Conservation (phyloP, 2,797 vertebrate species). For the Enoplosus armatus region DNA sequence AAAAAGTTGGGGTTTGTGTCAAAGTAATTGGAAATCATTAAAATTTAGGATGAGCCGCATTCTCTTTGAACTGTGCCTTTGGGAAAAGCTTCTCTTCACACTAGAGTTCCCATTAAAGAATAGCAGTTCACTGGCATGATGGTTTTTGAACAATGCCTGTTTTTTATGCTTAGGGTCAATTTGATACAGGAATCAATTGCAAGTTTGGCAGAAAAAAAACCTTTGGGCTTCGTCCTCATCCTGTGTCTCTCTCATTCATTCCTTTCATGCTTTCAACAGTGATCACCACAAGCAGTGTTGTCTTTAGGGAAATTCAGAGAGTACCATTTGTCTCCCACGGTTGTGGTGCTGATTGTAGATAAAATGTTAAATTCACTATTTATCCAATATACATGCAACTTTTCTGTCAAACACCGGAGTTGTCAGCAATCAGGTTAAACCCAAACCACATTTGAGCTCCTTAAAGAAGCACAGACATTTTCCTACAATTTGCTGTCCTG, state of each 20-base stretch:
- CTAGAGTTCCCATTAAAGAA: slow-evolving; percentile 46
- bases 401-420: not conserved
- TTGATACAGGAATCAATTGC: slow-evolving; percentile 26
- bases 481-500: slow-evolving; percentile 27
- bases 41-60: slow-evolving; percentile 64
- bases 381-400: not conserved
- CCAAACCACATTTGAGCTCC: slow-evolving; percentile 12
- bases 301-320: not conserved
- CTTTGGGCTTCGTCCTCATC: not conserved
- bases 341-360: not conserved
- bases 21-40: slow-evolving; percentile 77
- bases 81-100: slow-evolving; percentile 49
- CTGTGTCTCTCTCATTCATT: not conserved
- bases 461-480: slow-evolving; percentile 19
- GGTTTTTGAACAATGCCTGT: slow-evolving; percentile 35
- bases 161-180: slow-evolving; percentile 15
- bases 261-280: not conserved
- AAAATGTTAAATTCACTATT: not conserved
- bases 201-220: slow-evolving; percentile 18
- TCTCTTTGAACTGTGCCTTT: slow-evolving; percentile 68
- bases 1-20: slow-evolving; percentile 68
- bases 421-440: not conserved
- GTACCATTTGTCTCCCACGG: not conserved
- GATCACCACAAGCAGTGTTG: slow-evolving; percentile 2
- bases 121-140: slow-evolving; percentile 18